phyloP scores from a whole-genome alignment of 2,113 vertebrate genomes.

The Jaculus jaculus region DNA sequence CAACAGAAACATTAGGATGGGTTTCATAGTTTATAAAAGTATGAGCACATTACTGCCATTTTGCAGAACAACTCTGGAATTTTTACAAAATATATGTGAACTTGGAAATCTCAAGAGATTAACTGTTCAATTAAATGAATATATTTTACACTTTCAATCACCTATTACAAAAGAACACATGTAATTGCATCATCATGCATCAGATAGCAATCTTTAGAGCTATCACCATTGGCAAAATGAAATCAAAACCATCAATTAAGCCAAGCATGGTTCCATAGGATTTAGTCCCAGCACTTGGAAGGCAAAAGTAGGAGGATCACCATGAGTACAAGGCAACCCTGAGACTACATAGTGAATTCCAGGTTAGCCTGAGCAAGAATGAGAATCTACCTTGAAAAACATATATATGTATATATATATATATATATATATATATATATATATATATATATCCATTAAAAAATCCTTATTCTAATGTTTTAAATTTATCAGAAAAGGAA shows the following conservation, averaged over 20 bases:
- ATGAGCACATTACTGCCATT: not conserved
- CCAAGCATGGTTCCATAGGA: too few species aligned
- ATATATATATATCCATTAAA: too few species aligned
- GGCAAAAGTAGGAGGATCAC: too few species aligned
- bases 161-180: not conserved
- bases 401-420: too few species aligned
- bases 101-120: not conserved
- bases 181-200: conserved; percentile 4
- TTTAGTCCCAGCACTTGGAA: too few species aligned
- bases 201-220: not conserved
- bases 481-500: not conserved
- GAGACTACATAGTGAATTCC: too few species aligned
- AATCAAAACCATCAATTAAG: not conserved
- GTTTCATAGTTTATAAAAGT: not conserved
- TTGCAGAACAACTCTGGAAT: not conserved
- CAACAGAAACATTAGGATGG: fast-evolving
- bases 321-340: too few species aligned
- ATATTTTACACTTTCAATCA: not conserved
- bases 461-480: not conserved
- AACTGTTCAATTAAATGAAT: not conserved
- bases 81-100: not conserved
- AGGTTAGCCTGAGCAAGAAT: too few species aligned
- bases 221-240: conserved; percentile 1
- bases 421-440: too few species aligned
- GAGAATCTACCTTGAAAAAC: too few species aligned